Base-by-base conservation (phyloP, 2,888 invertebrate species). In the Polydrusus cervinus region DNA sequence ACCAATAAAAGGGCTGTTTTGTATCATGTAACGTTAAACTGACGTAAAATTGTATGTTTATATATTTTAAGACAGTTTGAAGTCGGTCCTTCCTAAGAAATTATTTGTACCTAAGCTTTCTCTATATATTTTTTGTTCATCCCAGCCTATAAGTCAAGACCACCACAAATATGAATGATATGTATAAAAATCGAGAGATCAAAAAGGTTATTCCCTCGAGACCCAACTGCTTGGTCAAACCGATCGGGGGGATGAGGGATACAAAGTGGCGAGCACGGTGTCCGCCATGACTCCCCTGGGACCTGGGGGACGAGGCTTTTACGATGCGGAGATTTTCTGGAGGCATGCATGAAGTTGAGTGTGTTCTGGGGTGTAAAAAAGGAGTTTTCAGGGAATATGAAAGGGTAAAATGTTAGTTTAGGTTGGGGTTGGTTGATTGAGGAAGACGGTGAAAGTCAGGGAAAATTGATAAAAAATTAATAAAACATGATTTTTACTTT, bases 111-210 rank as follows among this genome's bases (percentile, higher is more conserved):
- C n/a, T n/a, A 6, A n/a, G n/a, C 10, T 16, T 51, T 51, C 20
- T 60, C 60, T 11, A 34, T 10, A 30, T 16, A n/a, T 14, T 61
- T 13, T 61, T 20, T 40, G 16, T 61, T 45, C 10, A 43, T 16
- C 55, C 8, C 30, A 55, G 11, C 25, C 30, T 8, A 30, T 34
- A 34, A 1, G 20, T 16, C 30, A 49, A 34, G 25, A 13, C 60
- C 2, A 20, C 72, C 60, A 25, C 72, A 72, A 72, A 66, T 66
- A 72, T 72, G 72, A 72, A 47, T 60, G 72, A 72, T 72, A 66
- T 67, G 72, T 72, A 72, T 72, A 73, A 51, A 60, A 67, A 72
- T 72, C 67, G 40, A 40, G 43, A 73, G 72, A 73, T 73, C 57
- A 73, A 73, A 72, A 73, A 57, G 72, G 66, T 62, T 49, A 71